phyloP scores from a whole-genome alignment of 2,888 invertebrate species.

The Drosophila kambysellisi region DNA sequence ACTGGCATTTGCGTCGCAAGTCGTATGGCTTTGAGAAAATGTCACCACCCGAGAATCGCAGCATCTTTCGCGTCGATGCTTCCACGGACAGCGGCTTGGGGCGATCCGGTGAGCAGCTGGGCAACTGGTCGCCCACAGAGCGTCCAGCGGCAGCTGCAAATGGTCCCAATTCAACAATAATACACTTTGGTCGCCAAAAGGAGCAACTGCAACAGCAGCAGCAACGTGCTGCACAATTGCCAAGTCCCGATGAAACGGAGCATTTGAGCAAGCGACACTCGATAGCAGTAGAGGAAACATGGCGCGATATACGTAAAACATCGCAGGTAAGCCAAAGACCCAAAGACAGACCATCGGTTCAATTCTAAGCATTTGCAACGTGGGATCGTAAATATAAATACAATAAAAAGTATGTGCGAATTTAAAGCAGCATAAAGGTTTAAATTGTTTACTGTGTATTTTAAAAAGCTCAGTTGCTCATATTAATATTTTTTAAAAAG shows the following conservation, averaged over 20 bases:
- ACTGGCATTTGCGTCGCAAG: constrained; percentile 91
- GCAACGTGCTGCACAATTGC: constrained; percentile 23
- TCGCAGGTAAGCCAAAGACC: constrained; percentile 72
- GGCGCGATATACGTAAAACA: constrained; percentile 85
- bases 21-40: constrained; percentile 91
- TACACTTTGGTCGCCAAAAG: constrained; percentile 78
- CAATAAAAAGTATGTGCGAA: background rate
- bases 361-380: background rate
- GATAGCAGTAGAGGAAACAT: constrained; percentile 87
- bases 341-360: background rate
- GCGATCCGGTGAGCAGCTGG: constrained; percentile 89
- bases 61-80: constrained; percentile 88
- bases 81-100: constrained; percentile 92
- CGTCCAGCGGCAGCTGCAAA: constrained; percentile 44
- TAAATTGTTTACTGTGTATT: too few relatives aligned
- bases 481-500: too few relatives aligned
- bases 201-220: constrained; percentile 6
- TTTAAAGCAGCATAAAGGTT: background rate
- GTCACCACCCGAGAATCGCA: constrained; percentile 82
- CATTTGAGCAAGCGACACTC: constrained; percentile 86
- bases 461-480: too few relatives aligned
- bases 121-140: constrained; percentile 85
- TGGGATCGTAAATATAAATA: background rate
- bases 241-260: constrained; percentile 52
- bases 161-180: constrained; percentile 78